Conservation (phyloP, 2,797 vertebrate genomes). For the Chelonia mydas region DNA sequence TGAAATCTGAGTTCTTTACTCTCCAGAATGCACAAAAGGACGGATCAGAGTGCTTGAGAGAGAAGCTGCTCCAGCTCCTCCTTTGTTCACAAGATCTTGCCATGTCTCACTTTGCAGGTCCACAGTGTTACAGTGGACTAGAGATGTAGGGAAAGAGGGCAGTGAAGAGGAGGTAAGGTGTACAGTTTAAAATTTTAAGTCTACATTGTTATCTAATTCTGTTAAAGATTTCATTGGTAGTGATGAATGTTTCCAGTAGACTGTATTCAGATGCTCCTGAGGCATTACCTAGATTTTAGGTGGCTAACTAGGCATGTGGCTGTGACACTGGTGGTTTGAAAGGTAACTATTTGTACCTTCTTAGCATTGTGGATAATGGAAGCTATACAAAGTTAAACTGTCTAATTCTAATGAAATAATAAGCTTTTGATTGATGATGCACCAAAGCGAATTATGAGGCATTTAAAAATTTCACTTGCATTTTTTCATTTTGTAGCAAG, state of each 20-base stretch:
- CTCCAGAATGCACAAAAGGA: background rate
- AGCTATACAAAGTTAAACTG: background rate
- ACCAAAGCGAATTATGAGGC: background rate
- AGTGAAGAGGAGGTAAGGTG: background rate
- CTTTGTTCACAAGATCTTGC: background rate
- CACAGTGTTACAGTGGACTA: background rate
- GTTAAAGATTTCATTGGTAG: background rate
- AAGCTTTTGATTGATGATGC: background rate
- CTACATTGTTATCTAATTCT: background rate
- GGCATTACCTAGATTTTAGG: background rate
- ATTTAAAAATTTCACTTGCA: background rate
- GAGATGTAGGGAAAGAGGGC: fast-evolving
- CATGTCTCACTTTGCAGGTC: background rate
- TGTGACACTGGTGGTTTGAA: background rate
- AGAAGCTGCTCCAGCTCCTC: background rate
- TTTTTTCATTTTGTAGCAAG: conserved; percentile 2
- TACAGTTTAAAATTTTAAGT: background rate
- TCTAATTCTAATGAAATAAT: background rate
- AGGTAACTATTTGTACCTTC: background rate
- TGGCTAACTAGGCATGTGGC: background rate
- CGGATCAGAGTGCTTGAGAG: background rate
- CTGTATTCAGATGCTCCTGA: fast-evolving
- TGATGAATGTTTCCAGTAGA: background rate
- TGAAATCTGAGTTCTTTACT: background rate
- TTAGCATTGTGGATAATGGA: background rate